Base-by-base conservation (phyloP, 2,888 invertebrate species). In the Campoplex nolae region DNA sequence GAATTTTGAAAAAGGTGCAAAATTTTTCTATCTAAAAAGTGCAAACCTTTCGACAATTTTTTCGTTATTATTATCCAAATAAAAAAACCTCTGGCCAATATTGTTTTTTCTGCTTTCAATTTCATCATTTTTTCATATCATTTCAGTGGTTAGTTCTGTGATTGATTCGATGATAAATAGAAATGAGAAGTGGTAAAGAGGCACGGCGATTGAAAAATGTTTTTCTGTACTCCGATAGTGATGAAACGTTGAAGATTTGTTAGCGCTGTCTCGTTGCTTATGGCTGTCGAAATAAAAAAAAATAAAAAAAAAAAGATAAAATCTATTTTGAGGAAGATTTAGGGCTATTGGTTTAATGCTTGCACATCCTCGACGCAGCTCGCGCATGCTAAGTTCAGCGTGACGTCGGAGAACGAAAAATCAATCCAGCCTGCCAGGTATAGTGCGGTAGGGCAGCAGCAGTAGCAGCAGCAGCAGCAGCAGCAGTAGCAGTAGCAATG, bases 331-430 rank as follows among this genome's bases (percentile, higher is more conserved):
- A 42, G 81, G 45, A 76, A 62, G 75, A 62, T 80, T 86, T 77
- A 78, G 81, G 77, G 84, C 78, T 62, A 70, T 75, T 78, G 51
- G 83, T 76, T 78, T 45, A 45, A 74, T 62, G 76, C 62, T 82
- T 88, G 83, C 88, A 86, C 73, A 80, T 85, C 84, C 73, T 70
- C 81, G 74, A 85, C 83, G 79, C 82, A 62, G 67, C 84, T 83
- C 88, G 92, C 92, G 93, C 92, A 93, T 92, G 93, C 89, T 89
- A 88, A 87, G 85, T 90, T 87, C 87, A 81, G 74, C 28, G 87
- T 91, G 91, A 92, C 92, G 93, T 92, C 91, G 92, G 89, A 76
- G 82, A 88, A 88, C 88, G 92, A 91, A 93, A 92, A 92, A 92
- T 92, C 92, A 92, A 92, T 92, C 91, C 91, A 91, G 90, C 90